Conservation (phyloP, 2,888 invertebrate genomes). For the Dyspetes luteomarginatus region DNA sequence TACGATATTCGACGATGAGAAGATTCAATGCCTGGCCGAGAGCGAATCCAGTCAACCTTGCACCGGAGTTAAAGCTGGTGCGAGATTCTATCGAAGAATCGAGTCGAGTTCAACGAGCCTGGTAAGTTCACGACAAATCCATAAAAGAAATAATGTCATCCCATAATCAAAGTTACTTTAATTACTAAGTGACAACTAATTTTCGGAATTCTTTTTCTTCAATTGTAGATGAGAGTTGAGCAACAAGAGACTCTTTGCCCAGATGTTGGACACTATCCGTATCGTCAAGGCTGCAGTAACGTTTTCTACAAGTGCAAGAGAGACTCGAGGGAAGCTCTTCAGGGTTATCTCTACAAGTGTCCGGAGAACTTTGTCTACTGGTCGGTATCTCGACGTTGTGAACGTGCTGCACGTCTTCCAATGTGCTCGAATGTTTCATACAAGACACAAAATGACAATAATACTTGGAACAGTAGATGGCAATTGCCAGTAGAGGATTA, state of each 20-base stretch:
- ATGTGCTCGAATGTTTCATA: constrained; percentile 84
- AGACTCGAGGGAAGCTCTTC: constrained; percentile 84
- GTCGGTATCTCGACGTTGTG: constrained; percentile 91
- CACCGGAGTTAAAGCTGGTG: constrained; percentile 85
- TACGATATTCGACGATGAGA: constrained; percentile 90
- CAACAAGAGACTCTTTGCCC: constrained; percentile 87
- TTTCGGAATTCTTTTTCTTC: not conserved
- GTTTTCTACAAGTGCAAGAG: constrained; percentile 90
- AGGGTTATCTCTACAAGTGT: constrained; percentile 91
- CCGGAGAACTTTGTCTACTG: constrained; percentile 91
- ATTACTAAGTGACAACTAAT: constrained; percentile 6
- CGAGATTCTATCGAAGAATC: constrained; percentile 85
- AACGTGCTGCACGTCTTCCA: constrained; percentile 86
- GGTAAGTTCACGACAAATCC: constrained; percentile 84
- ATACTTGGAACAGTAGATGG: constrained; percentile 73
- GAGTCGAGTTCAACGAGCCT: constrained; percentile 85
- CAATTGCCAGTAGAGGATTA: constrained; percentile 76
- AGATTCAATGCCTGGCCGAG: constrained; percentile 89
- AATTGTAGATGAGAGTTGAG: constrained; percentile 87
- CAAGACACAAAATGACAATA: constrained; percentile 69
- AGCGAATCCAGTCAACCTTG: constrained; percentile 86
- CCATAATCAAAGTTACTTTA: no score
- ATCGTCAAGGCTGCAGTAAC: constrained; percentile 88
- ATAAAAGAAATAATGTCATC: no score
- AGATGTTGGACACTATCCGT: constrained; percentile 88